phyloP scores from a whole-genome alignment of 2,888 invertebrate species.

The Petrophora chlorosata region DNA sequence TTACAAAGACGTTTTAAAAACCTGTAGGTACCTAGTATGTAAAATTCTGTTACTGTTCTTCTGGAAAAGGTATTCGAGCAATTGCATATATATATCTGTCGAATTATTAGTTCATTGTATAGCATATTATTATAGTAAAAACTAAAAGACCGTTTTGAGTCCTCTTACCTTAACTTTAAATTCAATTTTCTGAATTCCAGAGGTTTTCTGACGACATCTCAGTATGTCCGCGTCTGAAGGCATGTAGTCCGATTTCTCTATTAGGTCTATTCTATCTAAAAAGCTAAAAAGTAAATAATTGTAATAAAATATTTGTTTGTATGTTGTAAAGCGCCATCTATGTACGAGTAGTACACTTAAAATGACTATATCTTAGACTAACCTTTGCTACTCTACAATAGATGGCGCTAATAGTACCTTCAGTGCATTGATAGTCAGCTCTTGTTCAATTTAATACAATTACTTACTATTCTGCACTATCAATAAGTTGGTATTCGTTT shows the following conservation, averaged over 20 bases:
- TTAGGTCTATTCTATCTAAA: slow-evolving; percentile 87
- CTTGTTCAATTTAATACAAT: too few species aligned
- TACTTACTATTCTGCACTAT: slow-evolving; percentile 92
- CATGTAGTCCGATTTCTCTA: slow-evolving; percentile 85
- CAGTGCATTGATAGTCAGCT: neutral
- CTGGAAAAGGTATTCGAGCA: too few species aligned
- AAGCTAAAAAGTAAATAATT: slow-evolving; percentile 82
- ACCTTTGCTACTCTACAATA: slow-evolving; percentile 13
- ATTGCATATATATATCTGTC: too few species aligned
- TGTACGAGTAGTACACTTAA: neutral
- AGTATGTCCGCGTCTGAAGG: slow-evolving; percentile 91
- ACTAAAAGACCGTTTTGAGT: too few species aligned
- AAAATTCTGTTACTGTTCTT: too few species aligned
- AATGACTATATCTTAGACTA: too few species aligned
- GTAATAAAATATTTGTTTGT: neutral
- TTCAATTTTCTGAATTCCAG: slow-evolving; percentile 89
- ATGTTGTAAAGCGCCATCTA: slow-evolving; percentile 38
- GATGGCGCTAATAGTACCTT: slow-evolving; percentile 22
- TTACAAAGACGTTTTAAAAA: too few species aligned
- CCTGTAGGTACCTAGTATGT: too few species aligned
- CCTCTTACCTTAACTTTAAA: slow-evolving; percentile 86
- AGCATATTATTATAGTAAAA: too few species aligned
- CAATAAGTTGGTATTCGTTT: slow-evolving; percentile 91
- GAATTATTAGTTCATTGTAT: too few species aligned
- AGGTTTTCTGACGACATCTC: slow-evolving; percentile 89